phyloP scores from a whole-genome alignment of 2,888 invertebrate genomes.

The Chalcosyrphus nemorum region DNA sequence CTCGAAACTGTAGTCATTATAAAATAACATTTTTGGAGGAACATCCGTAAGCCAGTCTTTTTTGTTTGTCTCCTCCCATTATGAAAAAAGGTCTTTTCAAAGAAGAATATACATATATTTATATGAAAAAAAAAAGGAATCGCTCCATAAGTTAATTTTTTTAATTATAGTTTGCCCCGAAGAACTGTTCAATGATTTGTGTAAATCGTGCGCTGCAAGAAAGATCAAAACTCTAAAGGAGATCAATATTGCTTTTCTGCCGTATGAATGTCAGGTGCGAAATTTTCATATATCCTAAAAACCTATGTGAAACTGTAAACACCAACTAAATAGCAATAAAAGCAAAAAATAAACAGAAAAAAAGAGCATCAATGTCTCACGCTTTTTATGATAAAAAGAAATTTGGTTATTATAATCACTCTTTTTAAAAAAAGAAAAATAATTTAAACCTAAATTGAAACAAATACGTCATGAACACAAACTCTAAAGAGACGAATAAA shows the following conservation, averaged over 20 bases:
- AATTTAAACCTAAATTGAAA: conserved; percentile 13
- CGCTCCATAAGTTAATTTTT: conserved; percentile 61
- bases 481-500: conserved; percentile 32
- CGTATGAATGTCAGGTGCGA: conserved; percentile 97
- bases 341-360: conserved; percentile 42
- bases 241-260: conserved; percentile 99
- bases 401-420: neutral
- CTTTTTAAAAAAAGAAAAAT: conserved; percentile 28
- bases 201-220: conserved; percentile 96
- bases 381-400: conserved; percentile 20
- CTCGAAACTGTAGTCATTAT: neutral
- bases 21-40: neutral
- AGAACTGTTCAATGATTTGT: conserved; percentile 98
- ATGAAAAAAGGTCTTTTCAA: neutral
- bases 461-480: conserved; percentile 19
- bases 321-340: conserved; percentile 47
- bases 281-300: conserved; percentile 65
- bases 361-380: conserved; percentile 42
- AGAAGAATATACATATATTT: no score
- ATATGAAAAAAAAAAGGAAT: neutral
- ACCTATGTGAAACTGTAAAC: conserved; percentile 61
- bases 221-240: conserved; percentile 99
- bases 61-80: neutral
- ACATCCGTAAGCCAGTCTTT: neutral
- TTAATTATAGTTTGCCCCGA: conserved; percentile 92